phyloP scores from a whole-genome alignment of 2,797 vertebrate genomes.

The Zalophus californianus region DNA sequence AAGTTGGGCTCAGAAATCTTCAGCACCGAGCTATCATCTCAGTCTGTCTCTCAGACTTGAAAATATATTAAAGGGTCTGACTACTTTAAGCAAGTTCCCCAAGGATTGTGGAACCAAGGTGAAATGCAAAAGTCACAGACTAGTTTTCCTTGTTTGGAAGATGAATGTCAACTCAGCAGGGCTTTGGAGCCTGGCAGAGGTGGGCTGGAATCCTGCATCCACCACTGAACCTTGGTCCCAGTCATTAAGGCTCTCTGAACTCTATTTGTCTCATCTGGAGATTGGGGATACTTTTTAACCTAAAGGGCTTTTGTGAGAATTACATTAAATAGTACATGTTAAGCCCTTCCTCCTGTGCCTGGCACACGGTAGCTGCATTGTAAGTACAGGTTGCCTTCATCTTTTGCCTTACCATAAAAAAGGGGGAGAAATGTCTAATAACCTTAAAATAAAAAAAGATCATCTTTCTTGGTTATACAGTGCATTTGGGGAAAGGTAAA shows the following conservation, averaged over 20 bases:
- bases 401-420: conserved; percentile 8
- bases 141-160: conserved; percentile 24
- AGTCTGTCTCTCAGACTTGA: background rate
- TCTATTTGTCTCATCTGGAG: background rate
- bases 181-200: background rate
- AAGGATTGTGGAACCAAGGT: background rate
- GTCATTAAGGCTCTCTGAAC: background rate
- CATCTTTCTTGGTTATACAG: background rate
- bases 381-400: background rate
- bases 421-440: background rate
- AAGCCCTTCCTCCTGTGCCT: background rate
- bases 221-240: background rate
- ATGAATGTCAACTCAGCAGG: conserved; percentile 11
- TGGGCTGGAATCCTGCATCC: conserved; percentile 1
- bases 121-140: conserved; percentile 22
- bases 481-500: conserved; percentile 1
- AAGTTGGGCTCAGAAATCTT: background rate
- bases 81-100: conserved; percentile 27
- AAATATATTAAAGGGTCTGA: background rate
- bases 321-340: conserved; percentile 24
- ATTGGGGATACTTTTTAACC: background rate
- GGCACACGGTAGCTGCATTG: background rate
- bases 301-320: background rate
- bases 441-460: background rate
- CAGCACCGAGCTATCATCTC: background rate